Evolutionary conservation across 2,797 vertebrate genomes (phyloP), one percentile per base, ranked within the genome.

Genomic region (Molothrus ater): DNA sequence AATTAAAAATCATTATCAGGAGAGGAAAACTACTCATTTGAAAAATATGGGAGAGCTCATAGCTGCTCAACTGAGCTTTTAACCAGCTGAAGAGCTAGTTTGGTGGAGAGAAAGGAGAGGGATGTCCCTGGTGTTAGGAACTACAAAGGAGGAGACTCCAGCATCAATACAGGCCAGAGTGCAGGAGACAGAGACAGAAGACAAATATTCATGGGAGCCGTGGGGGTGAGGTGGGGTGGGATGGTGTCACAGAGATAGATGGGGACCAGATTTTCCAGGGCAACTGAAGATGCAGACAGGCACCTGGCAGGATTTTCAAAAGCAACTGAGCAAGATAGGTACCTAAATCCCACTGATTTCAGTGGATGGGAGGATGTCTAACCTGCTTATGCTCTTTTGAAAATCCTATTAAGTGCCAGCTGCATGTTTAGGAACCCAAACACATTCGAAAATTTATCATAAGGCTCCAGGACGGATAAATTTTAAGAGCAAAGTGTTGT

Each of bases 331-430:
- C 47, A 73, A 85, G 40, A 86, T 17, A 79, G 79, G 70, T 93
- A 80, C 66, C 59, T 82, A 92, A 96, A 95, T 88, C 80, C 73
- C 36, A 79, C 22, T 0, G 1, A 88, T 78, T 91, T 91, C 91
- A 50, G 40, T 36, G 71, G 88, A 87, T 43, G 34, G 54, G 32
- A 85, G 73, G 86, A 90, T 48, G 65, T 64, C 95, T 95, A 95
- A 89, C 92, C 92, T 94, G 69, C 69, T 96, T 93, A 95, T 64
- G 84, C 79, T 94, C 86, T 94, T 96, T 45, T 69, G 78, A 94
- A 95, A 97, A 95, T 94, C 94, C 89, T 65, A 83, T 83, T 87
- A 93, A 68, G 79, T 3, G 17, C 75, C 94, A 96, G 92, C 75
- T 96, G 93, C 86, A 74, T 74, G 57, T 92, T 94, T 68, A 86